phyloP scores from a whole-genome alignment of 1,140 invertebrate genomes.

The Elysia chlorotica region DNA sequence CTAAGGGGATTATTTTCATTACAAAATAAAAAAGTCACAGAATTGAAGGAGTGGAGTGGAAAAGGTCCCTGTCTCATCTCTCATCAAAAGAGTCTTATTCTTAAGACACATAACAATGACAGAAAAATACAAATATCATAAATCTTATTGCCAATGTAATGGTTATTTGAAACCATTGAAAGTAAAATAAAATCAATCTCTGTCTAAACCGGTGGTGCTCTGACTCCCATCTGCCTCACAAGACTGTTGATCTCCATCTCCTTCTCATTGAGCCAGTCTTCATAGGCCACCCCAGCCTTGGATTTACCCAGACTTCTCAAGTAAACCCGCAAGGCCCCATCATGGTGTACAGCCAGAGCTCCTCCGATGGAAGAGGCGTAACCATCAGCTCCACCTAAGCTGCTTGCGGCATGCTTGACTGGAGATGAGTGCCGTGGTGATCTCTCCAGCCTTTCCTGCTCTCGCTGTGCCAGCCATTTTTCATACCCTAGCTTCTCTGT shows the following conservation, averaged over 20 bases:
- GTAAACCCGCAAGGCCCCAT: conserved; percentile 38
- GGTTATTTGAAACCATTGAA: too few relatives aligned
- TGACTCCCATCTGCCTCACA: not conserved
- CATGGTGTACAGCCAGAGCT: conserved; percentile 9
- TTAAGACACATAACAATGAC: too few relatives aligned
- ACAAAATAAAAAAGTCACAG: too few relatives aligned
- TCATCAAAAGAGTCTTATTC: too few relatives aligned
- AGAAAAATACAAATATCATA: too few relatives aligned
- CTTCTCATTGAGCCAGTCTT: conserved; percentile 46
- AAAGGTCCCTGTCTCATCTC: too few relatives aligned
- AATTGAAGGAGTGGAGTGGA: too few relatives aligned
- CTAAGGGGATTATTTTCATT: too few relatives aligned
- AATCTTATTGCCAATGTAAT: too few relatives aligned
- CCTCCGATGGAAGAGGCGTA: too few relatives aligned
- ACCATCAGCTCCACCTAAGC: too few relatives aligned
- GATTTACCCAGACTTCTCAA: conserved; percentile 38
- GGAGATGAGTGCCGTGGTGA: conserved; percentile 10
- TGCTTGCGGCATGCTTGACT: not conserved
- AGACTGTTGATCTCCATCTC: conserved; percentile 34
- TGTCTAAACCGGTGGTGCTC: not conserved
- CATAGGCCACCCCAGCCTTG: conserved; percentile 34
- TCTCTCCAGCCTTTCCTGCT: conserved; percentile 36
- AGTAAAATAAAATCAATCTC: too few relatives aligned
- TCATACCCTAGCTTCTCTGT: conserved; percentile 39
- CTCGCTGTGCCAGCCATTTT: conserved; percentile 37